These are phyloP conservation scores for Rhagoletis zephyria DNA, from an alignment of 1,140 invertebrate genomes.

Conservation along the genomic window DNA sequence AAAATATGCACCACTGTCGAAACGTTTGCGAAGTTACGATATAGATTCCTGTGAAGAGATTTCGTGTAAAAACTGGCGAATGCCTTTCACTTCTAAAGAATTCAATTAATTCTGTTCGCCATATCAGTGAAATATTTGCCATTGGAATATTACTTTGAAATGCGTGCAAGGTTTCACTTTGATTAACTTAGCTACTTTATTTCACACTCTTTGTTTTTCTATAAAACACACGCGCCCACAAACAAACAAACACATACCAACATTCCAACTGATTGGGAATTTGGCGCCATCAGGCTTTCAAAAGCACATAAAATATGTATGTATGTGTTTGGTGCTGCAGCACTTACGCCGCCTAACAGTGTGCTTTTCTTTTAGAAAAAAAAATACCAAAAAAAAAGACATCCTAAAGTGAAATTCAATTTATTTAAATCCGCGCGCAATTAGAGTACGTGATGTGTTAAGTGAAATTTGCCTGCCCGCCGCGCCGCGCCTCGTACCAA, in stretches of 20 bases:
- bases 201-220: background rate
- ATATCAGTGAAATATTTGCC: background rate
- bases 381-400: background rate
- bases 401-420: slow-evolving; percentile 28
- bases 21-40: too few species aligned
- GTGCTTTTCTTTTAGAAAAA: background rate
- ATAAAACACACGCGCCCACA: too few species aligned
- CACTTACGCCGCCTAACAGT: background rate
- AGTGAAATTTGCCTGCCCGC: background rate
- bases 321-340: background rate
- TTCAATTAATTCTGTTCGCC: background rate
- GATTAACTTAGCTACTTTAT: background rate
- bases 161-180: background rate
- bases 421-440: slow-evolving; percentile 41
- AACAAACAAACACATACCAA: too few species aligned
- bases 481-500: background rate
- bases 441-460: slow-evolving; percentile 43
- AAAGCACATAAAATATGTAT: background rate
- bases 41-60: too few species aligned
- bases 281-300: background rate
- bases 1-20: too few species aligned
- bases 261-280: background rate
- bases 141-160: background rate
- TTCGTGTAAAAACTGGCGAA: too few species aligned
- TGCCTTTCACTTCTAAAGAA: background rate